Percentiles rank a stretch among this genome's conserved stretches.
Conservation (phyloP, 2,888 invertebrate species). For the Blomia tropicalis region DNA sequence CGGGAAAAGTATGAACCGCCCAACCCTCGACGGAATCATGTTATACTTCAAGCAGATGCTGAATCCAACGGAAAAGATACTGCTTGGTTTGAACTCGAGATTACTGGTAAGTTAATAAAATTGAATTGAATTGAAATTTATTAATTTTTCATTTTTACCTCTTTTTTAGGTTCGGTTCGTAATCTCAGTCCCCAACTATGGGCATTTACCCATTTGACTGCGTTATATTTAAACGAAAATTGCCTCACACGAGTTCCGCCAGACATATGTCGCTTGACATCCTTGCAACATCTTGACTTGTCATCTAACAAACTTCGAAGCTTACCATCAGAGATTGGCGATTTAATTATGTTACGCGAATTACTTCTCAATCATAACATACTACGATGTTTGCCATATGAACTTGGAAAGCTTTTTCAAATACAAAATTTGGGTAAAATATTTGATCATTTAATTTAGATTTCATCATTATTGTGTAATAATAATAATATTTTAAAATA, state of each 20-base stretch:
- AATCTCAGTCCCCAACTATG: slow-evolving; percentile 82
- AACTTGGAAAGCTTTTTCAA: slow-evolving; percentile 92
- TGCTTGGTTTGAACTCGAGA: slow-evolving; percentile 27
- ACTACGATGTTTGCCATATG: slow-evolving; percentile 81
- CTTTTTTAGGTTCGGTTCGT: slow-evolving; percentile 64
- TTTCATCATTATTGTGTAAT: not conserved
- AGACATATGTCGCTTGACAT: slow-evolving; percentile 67
- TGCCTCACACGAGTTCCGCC: slow-evolving; percentile 73
- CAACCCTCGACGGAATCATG: slow-evolving; percentile 27
- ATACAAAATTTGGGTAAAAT: slow-evolving; percentile 64
- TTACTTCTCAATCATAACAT: slow-evolving; percentile 83
- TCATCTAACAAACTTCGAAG: slow-evolving; percentile 85
- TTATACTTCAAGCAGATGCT: slow-evolving; percentile 45
- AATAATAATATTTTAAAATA: too few relatives aligned
- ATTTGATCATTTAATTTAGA: not conserved
- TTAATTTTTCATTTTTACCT: slow-evolving; percentile 6
- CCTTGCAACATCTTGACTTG: slow-evolving; percentile 73
- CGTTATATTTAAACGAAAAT: slow-evolving; percentile 89
- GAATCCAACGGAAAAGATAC: slow-evolving; percentile 69
- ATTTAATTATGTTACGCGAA: slow-evolving; percentile 86
- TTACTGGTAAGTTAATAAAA: slow-evolving; percentile 26
- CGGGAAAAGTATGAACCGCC: slow-evolving; percentile 29
- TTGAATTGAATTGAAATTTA: not conserved
- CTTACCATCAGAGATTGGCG: slow-evolving; percentile 88
- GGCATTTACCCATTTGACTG: slow-evolving; percentile 77